These are phyloP conservation scores for Sylvilagus bachmani DNA, from an alignment of 2,113 vertebrate species.

Conservation along the genomic window DNA sequence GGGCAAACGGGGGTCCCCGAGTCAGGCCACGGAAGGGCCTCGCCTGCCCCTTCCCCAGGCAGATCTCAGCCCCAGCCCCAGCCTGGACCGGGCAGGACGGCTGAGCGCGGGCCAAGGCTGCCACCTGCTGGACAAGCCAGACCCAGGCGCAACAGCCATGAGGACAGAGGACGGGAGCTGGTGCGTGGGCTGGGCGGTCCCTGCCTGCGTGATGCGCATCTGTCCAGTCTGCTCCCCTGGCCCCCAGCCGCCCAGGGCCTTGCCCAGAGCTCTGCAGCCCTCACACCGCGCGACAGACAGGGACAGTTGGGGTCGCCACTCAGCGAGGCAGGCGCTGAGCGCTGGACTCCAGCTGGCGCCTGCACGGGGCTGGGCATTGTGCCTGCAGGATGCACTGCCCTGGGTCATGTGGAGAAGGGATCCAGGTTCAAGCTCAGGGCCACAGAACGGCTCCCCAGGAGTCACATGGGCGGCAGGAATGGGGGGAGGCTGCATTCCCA, in stretches of 20 bases:
- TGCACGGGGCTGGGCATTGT: rapidly evolving
- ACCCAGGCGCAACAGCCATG: rapidly evolving
- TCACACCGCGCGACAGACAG: too few relatives aligned
- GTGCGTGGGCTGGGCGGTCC: rapidly evolving
- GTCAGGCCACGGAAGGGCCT: too few relatives aligned
- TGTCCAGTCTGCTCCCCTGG: neutral
- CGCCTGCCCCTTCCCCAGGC: neutral
- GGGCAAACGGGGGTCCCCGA: too few relatives aligned
- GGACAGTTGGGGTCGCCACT: neutral
- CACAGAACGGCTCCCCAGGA: too few relatives aligned
- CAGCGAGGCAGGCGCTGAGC: too few relatives aligned
- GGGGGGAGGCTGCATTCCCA: too few relatives aligned
- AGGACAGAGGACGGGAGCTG: too few relatives aligned
- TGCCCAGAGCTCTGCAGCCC: neutral
- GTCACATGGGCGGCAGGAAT: neutral
- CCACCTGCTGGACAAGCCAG: slow-evolving; percentile 76
- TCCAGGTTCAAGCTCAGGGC: too few relatives aligned
- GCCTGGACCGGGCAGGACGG: neutral
- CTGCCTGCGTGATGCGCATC: rapidly evolving
- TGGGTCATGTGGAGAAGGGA: too few relatives aligned
- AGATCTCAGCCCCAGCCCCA: rapidly evolving
- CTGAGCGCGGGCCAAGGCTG: slow-evolving; percentile 44
- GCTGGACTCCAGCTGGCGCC: neutral
- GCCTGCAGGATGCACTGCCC: rapidly evolving
- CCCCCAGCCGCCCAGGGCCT: rapidly evolving